Evolutionary conservation across 2,888 invertebrate genomes (phyloP).

Genomic region (Netelia fuscicornis): DNA sequence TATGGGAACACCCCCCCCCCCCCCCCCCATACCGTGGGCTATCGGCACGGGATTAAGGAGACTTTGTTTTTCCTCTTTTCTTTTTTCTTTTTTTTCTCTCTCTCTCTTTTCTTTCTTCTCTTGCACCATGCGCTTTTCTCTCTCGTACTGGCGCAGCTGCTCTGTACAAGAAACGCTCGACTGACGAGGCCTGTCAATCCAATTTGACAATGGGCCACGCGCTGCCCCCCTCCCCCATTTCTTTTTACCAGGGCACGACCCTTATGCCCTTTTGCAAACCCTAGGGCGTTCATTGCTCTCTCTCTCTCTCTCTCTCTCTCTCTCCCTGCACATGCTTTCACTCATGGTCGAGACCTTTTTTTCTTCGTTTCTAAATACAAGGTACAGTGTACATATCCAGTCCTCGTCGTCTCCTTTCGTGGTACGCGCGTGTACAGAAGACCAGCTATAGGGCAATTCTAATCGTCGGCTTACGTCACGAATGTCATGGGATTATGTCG

Average conservation of each 20-base stretch:
- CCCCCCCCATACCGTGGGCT: constrained; percentile 50
- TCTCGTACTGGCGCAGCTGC: constrained; percentile 78
- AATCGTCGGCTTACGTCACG: constrained; percentile 57
- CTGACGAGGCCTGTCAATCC: constrained; percentile 65
- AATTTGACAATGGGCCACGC: constrained; percentile 75
- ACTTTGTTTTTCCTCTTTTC: constrained; percentile 69
- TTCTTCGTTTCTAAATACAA: constrained; percentile 60
- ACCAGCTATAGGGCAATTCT: constrained; percentile 9
- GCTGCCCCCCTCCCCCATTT: constrained; percentile 64
- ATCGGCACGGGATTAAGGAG: constrained; percentile 60
- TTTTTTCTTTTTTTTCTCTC: constrained; percentile 22
- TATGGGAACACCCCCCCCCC: not conserved
- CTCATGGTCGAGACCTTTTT: constrained; percentile 59
- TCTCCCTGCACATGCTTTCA: constrained; percentile 40
- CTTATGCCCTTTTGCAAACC: constrained; percentile 3
- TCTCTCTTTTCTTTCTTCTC: not conserved
- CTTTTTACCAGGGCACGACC: not conserved
- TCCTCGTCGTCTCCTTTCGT: constrained; percentile 42
- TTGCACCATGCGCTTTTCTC: constrained; percentile 14
- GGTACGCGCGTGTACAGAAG: constrained; percentile 27
- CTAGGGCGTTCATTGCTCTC: constrained; percentile 41
- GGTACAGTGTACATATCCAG: constrained; percentile 5
- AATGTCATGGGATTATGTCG: constrained; percentile 61
- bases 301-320: not conserved
- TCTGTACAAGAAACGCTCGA: constrained; percentile 31